These are phyloP conservation scores for Ceratitis capitata DNA, from an alignment of 1,140 invertebrate species.

Conservation along the genomic window DNA sequence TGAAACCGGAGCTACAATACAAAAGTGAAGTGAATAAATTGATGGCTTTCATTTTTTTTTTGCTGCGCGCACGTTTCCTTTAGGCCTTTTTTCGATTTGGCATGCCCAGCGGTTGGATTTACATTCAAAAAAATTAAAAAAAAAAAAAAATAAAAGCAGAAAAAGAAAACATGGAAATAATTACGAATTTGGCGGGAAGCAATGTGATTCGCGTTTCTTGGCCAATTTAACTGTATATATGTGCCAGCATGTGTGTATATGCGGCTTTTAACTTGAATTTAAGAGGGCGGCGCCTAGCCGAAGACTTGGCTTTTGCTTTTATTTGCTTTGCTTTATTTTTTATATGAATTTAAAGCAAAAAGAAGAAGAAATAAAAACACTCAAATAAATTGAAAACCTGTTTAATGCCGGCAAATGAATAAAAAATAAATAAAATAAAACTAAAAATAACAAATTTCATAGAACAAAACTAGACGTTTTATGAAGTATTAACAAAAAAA, in stretches of 20 bases:
- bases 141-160: background rate
- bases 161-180: no score
- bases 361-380: background rate
- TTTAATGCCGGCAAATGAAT: background rate
- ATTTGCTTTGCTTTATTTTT: no score
- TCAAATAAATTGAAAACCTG: background rate
- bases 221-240: background rate
- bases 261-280: background rate
- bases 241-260: background rate
- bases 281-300: conserved; percentile 20
- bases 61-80: conserved; percentile 10
- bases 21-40: background rate
- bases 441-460: background rate
- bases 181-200: conserved; percentile 19
- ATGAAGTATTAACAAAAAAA: background rate
- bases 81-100: conserved; percentile 13
- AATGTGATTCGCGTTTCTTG: conserved; percentile 10
- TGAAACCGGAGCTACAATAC: background rate
- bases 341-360: background rate
- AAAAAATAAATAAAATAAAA: background rate
- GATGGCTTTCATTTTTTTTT: conserved; percentile 34
- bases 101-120: background rate
- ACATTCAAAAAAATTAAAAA: background rate
- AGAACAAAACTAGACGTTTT: no score
- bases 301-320: background rate